These are phyloP conservation scores for Xestia ashworthii DNA, from an alignment of 2,888 invertebrate species.

Conservation along the genomic window DNA sequence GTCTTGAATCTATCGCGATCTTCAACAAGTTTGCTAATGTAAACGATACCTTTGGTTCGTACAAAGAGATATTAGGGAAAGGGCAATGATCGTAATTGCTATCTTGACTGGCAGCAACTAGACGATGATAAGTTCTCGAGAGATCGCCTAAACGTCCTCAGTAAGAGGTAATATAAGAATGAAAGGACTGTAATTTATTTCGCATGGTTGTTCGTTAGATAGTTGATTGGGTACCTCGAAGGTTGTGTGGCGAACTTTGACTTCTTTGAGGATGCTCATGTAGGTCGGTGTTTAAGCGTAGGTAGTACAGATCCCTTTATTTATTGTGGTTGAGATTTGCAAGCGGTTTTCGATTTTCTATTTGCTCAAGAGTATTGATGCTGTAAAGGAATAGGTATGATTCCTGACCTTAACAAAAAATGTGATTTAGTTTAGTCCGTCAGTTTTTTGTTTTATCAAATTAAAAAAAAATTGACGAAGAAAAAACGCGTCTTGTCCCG, in stretches of 20 bases:
- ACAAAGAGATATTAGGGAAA: too few species aligned
- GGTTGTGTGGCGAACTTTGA: constrained; percentile 86
- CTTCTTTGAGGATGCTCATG: constrained; percentile 73
- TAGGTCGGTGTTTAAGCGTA: constrained; percentile 68
- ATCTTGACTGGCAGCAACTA: too few species aligned
- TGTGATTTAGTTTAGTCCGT: too few species aligned
- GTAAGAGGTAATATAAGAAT: background rate
- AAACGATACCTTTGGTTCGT: too few species aligned
- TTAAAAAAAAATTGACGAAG: too few species aligned
- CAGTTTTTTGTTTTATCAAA: too few species aligned
- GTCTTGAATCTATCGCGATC: too few species aligned
- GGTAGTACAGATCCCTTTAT: constrained; percentile 65
- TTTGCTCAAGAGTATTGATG: background rate
- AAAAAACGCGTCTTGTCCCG: too few species aligned
- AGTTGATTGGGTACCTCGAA: constrained; percentile 86
- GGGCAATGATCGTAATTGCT: too few species aligned
- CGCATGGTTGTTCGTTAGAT: constrained; percentile 80
- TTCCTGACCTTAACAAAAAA: too few species aligned
- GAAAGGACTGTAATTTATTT: constrained; percentile 64
- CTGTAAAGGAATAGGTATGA: background rate
- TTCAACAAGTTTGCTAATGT: too few species aligned
- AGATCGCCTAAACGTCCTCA: background rate
- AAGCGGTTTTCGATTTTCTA: background rate
- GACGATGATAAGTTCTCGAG: background rate
- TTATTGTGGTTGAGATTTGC: constrained; percentile 40